Evolutionary conservation across 1,140 invertebrate genomes (phyloP), one percentile per base, ranked within the genome.

Genomic region (Drosophila simulans): DNA sequence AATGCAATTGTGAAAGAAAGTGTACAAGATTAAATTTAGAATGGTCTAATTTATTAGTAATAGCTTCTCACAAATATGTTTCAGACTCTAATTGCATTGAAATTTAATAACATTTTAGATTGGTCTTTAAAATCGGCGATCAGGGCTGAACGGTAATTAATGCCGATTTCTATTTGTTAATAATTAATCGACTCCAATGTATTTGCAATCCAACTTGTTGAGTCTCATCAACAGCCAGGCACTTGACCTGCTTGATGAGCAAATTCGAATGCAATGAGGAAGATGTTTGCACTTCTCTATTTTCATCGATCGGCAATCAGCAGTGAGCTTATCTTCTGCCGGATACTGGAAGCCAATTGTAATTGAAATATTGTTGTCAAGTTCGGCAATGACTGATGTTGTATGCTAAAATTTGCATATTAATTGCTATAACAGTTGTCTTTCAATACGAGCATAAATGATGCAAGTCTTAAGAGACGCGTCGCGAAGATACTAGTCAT

Each of bases 281-380:
- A 80, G 78, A 76, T 58, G 39, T 52, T 74, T 55, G 37, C 58
- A 48, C 45, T 54, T 48, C 17, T 37, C 25, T 27, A 46, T 54
- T 62, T 31, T 43, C 55, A 65, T 79, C 75, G 60, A 65, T 79
- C 53, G 40, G 40, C 68, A 64, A 78, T 78, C 46, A 77, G 56
- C 40, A 40, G 34, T 54, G 43, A 46, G 49, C 25, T 45, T 43
- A 42, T 74, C 57, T 55, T 80, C 72, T 77, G 75, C 83, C 83
- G 83, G 83, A 86, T 83, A 57, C 60, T 56, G 49, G 46, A 68
- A 79, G 56, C 12, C 64, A 58, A 60, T 55, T 76, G 55, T 56
- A 82, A 69, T 83, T 65, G 54, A 76, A 82, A 75, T 71, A 77
- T 77, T 66, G 83, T 64, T 77, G 75, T 79, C 79, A 71, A 76